Percentiles rank a stretch among this genome's conserved stretches.
Conservation (phyloP, 2,888 invertebrate genomes). For the Lapara coniferarum region DNA sequence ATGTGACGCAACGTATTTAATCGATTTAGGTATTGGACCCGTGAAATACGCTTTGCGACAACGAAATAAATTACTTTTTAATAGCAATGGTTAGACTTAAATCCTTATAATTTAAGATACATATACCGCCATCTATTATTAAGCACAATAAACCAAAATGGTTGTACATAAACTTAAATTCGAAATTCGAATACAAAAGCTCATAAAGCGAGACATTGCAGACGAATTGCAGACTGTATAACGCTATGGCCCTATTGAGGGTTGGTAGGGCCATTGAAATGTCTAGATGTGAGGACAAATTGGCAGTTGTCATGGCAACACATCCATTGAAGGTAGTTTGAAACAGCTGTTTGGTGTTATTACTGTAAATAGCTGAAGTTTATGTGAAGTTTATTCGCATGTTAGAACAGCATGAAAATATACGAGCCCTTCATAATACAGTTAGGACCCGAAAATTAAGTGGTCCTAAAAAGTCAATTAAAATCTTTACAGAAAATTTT, state of each 20-base stretch:
- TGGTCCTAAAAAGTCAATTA: too few relatives aligned
- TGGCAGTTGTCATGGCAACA: conserved; percentile 27
- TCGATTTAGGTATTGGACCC: too few relatives aligned
- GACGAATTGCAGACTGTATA: conserved; percentile 25
- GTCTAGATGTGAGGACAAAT: conserved; percentile 23
- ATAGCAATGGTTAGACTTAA: too few relatives aligned
- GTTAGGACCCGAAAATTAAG: too few relatives aligned
- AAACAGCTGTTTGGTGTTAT: neutral
- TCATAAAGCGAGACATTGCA: conserved; percentile 31
- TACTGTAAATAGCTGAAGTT: too few relatives aligned
- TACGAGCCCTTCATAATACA: too few relatives aligned
- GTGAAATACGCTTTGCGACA: too few relatives aligned
- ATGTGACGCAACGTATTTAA: too few relatives aligned
- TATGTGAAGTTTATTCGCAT: neutral
- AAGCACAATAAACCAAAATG: conserved; percentile 39
- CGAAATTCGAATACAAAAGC: conserved; percentile 34
- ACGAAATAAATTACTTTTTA: too few relatives aligned
- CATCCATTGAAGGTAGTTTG: neutral
- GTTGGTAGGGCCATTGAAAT: conserved; percentile 8
- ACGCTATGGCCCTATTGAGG: conserved; percentile 23
- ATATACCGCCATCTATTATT: conserved; percentile 20
- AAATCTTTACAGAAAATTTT: too few relatives aligned
- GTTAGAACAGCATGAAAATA: neutral
- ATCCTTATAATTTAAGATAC: neutral
- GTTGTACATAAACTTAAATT: conserved; percentile 38